These are phyloP conservation scores for Isichthys henryi DNA, from an alignment of 2,113 vertebrate genomes.

Conservation along the genomic window DNA sequence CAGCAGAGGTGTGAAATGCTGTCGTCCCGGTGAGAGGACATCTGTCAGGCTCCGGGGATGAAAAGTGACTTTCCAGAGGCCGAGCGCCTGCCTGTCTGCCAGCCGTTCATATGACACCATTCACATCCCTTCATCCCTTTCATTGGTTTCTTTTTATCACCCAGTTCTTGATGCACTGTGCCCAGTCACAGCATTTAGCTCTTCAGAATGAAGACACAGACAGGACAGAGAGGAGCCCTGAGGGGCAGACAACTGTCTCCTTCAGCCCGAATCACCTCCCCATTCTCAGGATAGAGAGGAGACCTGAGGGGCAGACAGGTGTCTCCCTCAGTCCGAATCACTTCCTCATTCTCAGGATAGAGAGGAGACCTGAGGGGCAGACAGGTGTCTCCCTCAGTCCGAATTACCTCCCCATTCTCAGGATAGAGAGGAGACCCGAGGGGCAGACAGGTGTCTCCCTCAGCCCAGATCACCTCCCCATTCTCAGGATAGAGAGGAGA, in stretches of 20 bases:
- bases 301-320: no score
- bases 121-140: background rate
- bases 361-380: no score
- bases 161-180: background rate
- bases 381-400: no score
- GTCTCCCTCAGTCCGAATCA: no score
- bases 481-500: no score
- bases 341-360: no score
- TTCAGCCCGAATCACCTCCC: background rate
- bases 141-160: background rate
- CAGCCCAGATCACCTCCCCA: no score
- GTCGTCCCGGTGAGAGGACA: background rate
- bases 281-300: no score
- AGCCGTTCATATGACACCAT: background rate
- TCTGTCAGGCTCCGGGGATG: background rate
- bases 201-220: background rate
- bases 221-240: background rate
- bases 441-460: no score
- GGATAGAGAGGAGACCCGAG: no score
- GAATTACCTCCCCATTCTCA: no score
- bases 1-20: background rate
- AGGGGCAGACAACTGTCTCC: background rate
- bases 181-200: background rate
- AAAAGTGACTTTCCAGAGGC: background rate
- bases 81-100: background rate